Evolutionary conservation across 2,888 invertebrate genomes (phyloP).

Genomic region (Tetragonula carbonaria): DNA sequence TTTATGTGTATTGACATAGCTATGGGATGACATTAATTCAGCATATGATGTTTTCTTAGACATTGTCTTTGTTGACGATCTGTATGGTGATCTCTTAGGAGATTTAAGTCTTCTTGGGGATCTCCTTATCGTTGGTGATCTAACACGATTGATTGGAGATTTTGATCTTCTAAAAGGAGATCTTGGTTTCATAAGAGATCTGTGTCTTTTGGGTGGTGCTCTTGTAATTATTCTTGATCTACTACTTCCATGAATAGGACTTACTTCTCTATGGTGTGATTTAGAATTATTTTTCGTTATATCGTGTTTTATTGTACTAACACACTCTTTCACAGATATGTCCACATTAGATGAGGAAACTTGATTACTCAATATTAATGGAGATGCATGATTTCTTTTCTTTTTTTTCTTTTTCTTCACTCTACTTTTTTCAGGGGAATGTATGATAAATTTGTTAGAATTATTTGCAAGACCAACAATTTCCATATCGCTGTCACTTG

Average conservation of each 20-base stretch:
- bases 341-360: conserved; percentile 56
- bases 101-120: conserved; percentile 63
- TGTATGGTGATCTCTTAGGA: conserved; percentile 45
- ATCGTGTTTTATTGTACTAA: conserved; percentile 34
- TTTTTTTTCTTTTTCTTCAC: conserved; percentile 76
- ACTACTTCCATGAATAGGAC: conserved; percentile 61
- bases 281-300: conserved; percentile 55
- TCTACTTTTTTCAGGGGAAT: conserved; percentile 50
- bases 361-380: conserved; percentile 61
- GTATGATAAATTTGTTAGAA: conserved; percentile 61
- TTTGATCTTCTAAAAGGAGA: conserved; percentile 64
- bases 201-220: conserved; percentile 68
- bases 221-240: conserved; percentile 46
- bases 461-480: conserved; percentile 76
- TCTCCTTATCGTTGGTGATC: conserved; percentile 54
- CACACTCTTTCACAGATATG: conserved; percentile 25
- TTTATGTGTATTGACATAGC: conserved; percentile 70
- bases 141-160: conserved; percentile 61
- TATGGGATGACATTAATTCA: conserved; percentile 22
- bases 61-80: conserved; percentile 50
- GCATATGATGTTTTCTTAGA: conserved; percentile 49
- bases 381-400: conserved; percentile 63
- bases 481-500: conserved; percentile 82
- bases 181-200: conserved; percentile 53
- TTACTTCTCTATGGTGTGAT: conserved; percentile 61